Percentiles rank a stretch among this genome's conserved stretches.
Evolutionary conservation across 30 jellyfish, hydroid and myxozoan species (phyloP).

Genomic region (Chironex yamaguchii): DNA sequence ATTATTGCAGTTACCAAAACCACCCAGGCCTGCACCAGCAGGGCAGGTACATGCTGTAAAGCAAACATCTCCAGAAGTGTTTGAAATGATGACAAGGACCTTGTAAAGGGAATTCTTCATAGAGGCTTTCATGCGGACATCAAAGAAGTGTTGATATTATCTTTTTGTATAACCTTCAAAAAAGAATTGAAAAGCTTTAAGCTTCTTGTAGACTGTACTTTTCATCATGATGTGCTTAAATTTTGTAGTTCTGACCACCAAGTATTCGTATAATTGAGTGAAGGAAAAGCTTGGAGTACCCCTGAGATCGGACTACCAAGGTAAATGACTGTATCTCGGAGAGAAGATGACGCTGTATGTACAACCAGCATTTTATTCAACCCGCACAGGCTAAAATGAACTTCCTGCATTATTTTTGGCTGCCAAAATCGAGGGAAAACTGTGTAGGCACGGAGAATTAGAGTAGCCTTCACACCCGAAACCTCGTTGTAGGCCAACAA

Average conservation of each 20-base stretch:
- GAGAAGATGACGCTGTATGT: conserved; percentile 25
- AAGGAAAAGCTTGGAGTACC: conserved; percentile 40
- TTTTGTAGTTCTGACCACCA: conserved; percentile 45
- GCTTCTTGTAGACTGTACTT: conserved; percentile 63
- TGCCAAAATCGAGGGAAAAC: conserved; percentile 8
- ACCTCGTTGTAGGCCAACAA: too few species aligned
- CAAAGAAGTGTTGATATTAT: too few species aligned
- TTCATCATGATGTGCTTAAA: conserved; percentile 54
- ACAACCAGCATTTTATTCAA: conserved; percentile 20
- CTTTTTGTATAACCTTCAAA: conserved; percentile 55
- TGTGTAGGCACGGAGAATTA: conserved; percentile 53
- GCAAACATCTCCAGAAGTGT: conserved; percentile 44
- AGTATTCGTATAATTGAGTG: conserved; percentile 56
- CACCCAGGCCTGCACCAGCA: conserved; percentile 48
- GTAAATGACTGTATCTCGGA: conserved; percentile 38
- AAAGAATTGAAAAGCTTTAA: conserved; percentile 57
- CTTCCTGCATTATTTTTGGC: too few species aligned
- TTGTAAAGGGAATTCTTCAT: conserved; percentile 18
- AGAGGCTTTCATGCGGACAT: conserved; percentile 44
- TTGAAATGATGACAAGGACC: conserved; percentile 4
- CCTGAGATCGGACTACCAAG: conserved; percentile 54
- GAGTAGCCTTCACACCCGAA: conserved; percentile 69
- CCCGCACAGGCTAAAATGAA: conserved; percentile 1
- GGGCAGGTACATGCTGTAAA: conserved; percentile 68
- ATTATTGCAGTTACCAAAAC: conserved; percentile 44